Base-by-base conservation (phyloP, 1,140 invertebrate species). In the Ooceraea biroi region DNA sequence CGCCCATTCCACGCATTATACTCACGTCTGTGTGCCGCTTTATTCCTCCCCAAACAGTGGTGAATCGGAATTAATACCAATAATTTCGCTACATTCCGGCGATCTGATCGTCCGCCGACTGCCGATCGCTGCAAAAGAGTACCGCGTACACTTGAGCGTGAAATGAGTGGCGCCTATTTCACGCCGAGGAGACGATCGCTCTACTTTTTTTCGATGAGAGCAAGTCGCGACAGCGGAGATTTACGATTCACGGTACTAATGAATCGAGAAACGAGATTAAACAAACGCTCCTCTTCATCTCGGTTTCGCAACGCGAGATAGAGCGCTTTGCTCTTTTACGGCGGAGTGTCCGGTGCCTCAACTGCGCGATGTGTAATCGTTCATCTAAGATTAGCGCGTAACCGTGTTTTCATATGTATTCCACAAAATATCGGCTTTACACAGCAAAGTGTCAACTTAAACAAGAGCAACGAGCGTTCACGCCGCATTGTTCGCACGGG, bases 251-350 rank as follows among this genome's bases (percentile, higher is more conserved):
- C 61, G n/a, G 36, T 17, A 52, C 25, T 36, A 19, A 65, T 50
- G n/a, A 36, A 41, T 77, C 60, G 71, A 36, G 73, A 77, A 77
- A 52, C 17, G 25, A 65, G 27, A 77, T 77, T 50, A 66, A 77
- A 77, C 60, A 66, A 77, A 50, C 65, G 30, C 27, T 66, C 12
- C 27, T 60, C 30, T 50, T 76, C 41, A 36, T 65, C 36, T 36
- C 36, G 19, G 46, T 77, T 52, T 66, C 27, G 19, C 61, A 48
- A 61, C 11, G 2, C 2, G 0, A 4, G n/a, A 30, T 52, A 3
- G 55, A 57, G 10, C 12, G 41, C 27, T 1, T 14, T 57, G 27
- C n/a, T 36, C 5, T n/a, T n/a, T n/a, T n/a, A n/a, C n/a, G n/a
- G 58, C 61, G 44, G 41, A 72, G 57, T 27, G n/a, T n/a, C 30